Conservation (phyloP, 2,113 vertebrate species). For the Sorex fumeus region DNA sequence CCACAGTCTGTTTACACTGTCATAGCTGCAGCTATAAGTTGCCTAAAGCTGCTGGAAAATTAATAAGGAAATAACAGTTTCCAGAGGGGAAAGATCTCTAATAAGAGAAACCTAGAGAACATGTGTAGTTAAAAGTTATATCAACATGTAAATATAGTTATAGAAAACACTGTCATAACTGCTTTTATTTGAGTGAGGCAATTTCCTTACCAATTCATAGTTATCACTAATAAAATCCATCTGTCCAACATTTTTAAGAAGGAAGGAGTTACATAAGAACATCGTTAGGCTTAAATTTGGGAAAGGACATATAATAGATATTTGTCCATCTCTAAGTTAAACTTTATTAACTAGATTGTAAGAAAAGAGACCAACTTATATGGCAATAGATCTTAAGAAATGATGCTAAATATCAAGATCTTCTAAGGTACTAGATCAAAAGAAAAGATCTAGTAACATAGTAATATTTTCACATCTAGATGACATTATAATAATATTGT, state of each 20-base stretch:
- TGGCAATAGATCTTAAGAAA: background rate
- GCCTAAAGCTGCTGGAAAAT: conserved; percentile 86
- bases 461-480: no score
- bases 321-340: conserved; percentile 28
- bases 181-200: conserved; percentile 50
- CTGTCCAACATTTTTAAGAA: conserved; percentile 17
- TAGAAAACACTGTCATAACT: background rate
- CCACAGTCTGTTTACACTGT: conserved; percentile 74
- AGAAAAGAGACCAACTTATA: background rate
- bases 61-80: conserved; percentile 88
- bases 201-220: background rate
- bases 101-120: conserved; percentile 85
- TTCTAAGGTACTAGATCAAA: conserved; percentile 22
- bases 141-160: conserved; percentile 59
- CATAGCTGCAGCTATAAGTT: conserved; percentile 83
- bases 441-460: background rate
- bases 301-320: conserved; percentile 30
- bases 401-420: conserved; percentile 17
- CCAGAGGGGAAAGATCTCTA: conserved; percentile 78
- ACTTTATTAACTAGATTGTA: conserved; percentile 43
- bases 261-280: background rate
- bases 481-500: background rate
- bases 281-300: conserved; percentile 1
- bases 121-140: conserved; percentile 84
- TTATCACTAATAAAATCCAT: background rate